Base-by-base conservation (phyloP, 2,888 invertebrate genomes). In the Pyrrhia umbra region DNA sequence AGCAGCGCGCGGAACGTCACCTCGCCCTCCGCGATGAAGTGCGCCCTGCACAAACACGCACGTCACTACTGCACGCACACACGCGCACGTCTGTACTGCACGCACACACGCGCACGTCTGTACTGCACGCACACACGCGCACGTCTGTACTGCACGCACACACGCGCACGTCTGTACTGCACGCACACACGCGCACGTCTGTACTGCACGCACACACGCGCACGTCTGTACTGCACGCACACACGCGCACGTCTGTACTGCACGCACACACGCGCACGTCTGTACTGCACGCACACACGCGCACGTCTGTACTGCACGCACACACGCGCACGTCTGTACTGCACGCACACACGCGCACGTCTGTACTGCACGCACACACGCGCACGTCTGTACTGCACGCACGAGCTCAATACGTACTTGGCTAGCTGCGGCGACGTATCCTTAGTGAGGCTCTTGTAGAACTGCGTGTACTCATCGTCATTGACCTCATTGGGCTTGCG, bases 11-110 rank as follows among this genome's bases (percentile, higher is more conserved):
- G 99, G 96, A 99, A 99, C 6, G 99, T 98, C 6, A 99, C 99
- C 95, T 99, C 99, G 71, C 99, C 99, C 95, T 99, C 99, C 21
- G 99, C 99, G 68, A 98, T 96, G 92, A 99, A 99, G 94, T 99
- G 99, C 5, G 97, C 97, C 88, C 89, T 86, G 86, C 10, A 0
- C 15, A 2, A 0, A 2, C 2, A 45, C 25, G 96, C 68, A 21
- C 39, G 34, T 40, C 8, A 25, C 10, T 13, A 37, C 16, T 15
- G 27, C 52, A 25, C 27, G n/a, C 18, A 20, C n/a, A 25, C 18
- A 5, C 30, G 13, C 15, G 8, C 45, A 4, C 16, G 2, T 27
- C 27, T 27, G n/a, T n/a, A n/a, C n/a, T n/a, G 6, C 25, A 6
- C 15, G 5, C 40, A 25, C 40, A 13, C 40, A 16, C 25, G 6